Base-by-base conservation (phyloP, 2,888 invertebrate genomes). In the Cephus rjabovi region DNA sequence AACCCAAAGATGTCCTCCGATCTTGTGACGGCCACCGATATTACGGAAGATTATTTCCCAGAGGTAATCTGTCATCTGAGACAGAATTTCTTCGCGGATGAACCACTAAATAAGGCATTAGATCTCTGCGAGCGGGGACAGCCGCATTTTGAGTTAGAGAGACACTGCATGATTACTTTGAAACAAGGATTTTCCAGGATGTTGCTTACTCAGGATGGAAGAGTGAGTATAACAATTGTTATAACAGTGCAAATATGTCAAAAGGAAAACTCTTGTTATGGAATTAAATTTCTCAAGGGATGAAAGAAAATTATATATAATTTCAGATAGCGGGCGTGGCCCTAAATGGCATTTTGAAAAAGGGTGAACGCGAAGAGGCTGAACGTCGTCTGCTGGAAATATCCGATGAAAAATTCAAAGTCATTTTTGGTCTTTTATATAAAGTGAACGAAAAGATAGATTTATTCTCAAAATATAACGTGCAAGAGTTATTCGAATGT, bases 21-120 rank as follows among this genome's bases (percentile, higher is more conserved):
- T 78, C 78, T 82, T 76, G 81, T 93, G 90, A 92, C 92, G 79
- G 92, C 92, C 82, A 90, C 90, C 68, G 90, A 92, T 71, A 92
- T 94, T 77, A 92, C 93, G 35, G 91, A 92, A 83, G 90, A 92
- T 71, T 92, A 92, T 81, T 94, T 93, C 84, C 93, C 94, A 35
- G 94, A 94, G 35, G 95, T 96, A 75, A 94, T 97, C 81, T 91
- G 93, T 35, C 96, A 96, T 89, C 93, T 97, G 76, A 93, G 96
- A 68, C 92, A 94, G 83, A 96, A 95, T 88, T 96, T 96, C 92
- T 97, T 97, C 90, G 95, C 96, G 0, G 97, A 97, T 88, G 97
- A 97, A 89, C 97, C 97, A 0, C 93, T 97, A 74, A 97, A 97
- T 92, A 94, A 94, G 85, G 95, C 96, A 0, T 95, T 96, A n/a